Evolutionary conservation across 2,797 vertebrate genomes (phyloP), one percentile per base, ranked within the genome.

Genomic region (Parambassis ranga): DNA sequence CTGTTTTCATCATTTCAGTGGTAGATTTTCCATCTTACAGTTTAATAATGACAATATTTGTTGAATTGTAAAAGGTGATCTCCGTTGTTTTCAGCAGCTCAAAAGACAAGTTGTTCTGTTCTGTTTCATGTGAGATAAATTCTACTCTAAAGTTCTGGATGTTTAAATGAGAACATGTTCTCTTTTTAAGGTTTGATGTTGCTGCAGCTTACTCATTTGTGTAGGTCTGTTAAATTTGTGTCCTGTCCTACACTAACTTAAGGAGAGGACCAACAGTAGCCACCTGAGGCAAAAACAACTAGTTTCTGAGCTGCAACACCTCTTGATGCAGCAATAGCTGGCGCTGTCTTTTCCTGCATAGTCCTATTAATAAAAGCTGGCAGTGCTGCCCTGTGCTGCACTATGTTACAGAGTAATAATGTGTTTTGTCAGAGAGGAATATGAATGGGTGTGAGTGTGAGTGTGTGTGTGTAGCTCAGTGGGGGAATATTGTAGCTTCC

Each of bases 311-410:
- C 65, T 48, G 63, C 76, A 68, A 27, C 53, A 51, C 48, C 65
- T 56, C 65, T 71, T 47, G 16, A 74, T 74, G 66, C 63, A 65
- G 75, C 63, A 57, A 51, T 63, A 56, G 76, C 64, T 43, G 2
- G 36, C 30, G 31, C 53, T 32, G 61, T 39, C 63, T 38, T 42
- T 59, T 57, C 58, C 75, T 79, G 74, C 71, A 67, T 49, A 48
- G 67, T 28, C 70, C 78, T 85, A 87, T 88, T 88, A 85, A 89
- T 87, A 88, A 87, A 83, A 77, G 51, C 77, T 80, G 65, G 62
- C 81, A 73, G 67, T 31, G 51, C 58, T 70, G 60, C 81, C 83
- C 75, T 68, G 61, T 50, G 60, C 82, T 51, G 75, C 78, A 77
- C 74, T 77, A 53, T 81, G 75, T 81, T 89, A 77, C 74, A 30